Evolutionary conservation across 2,888 invertebrate genomes (phyloP), one percentile per base, ranked within the genome.

Genomic region (Pycnomerus fuliginosus): DNA sequence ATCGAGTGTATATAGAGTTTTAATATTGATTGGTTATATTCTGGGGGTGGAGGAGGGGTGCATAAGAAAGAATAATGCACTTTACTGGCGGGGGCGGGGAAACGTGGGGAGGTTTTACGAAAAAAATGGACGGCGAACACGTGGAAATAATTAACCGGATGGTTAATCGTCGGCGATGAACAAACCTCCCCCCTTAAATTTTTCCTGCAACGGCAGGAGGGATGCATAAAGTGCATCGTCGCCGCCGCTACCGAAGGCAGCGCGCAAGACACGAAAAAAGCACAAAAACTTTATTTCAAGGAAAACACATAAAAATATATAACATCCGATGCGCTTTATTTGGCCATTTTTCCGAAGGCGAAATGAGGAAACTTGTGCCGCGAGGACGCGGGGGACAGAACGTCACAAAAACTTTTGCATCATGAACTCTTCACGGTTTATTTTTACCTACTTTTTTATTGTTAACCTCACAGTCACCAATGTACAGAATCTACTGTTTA

Each of bases 11-110:
- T 39, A 38, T 38, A 38, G 37, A 37, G 38, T 36, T 67, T 65
- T 67, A 61, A 70, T 72, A 72, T 72, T 71, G 72, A 72, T 72
- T 72, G 72, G 71, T 67, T 72, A 71, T 70, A 65, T 68, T 67
- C 67, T 69, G 65, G 57, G 56, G 56, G 50, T 57, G 20, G 4
- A 8, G 20, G 20, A 8, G 20, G 20, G 4, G 20, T 20, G 20
- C 20, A 20, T 20, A 20, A 5, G 8, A 20, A 8, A 5, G 20
- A 4, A 20, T 5, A 4, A 8, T 8, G 20, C 20, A 8, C 11
- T 25, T 3, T 25, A 25, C 25, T 4, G 5, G 25, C 7, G 4
- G 10, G 5, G 8, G 5, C 20, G 20, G 8, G 20, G 20, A 20
- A 20, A 20, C 20, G 20, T 7, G 8, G 8, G 5, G 5, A 20